Conservation (phyloP, 2,797 vertebrate species). For the Micromesistius poutassou region DNA sequence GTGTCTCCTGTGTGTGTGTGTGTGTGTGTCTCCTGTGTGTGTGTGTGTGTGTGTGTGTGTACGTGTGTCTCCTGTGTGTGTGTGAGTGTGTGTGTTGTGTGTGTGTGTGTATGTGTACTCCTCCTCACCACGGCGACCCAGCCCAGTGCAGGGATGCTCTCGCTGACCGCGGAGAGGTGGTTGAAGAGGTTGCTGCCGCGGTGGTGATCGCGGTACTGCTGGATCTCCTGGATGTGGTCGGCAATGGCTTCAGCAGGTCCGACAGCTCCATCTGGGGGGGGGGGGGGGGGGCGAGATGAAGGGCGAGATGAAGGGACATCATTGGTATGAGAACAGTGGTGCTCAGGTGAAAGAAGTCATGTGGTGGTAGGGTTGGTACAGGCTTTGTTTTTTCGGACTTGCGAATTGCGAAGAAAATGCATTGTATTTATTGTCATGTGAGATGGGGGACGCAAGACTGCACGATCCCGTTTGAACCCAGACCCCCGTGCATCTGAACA, state of each 20-base stretch:
- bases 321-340: not conserved
- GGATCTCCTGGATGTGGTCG: conserved; percentile 92
- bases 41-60: no score
- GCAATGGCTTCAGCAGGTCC: conserved; percentile 87
- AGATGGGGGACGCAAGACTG: not conserved
- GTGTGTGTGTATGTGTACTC: not conserved
- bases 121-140: conserved; percentile 94
- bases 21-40: no score
- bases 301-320: not conserved
- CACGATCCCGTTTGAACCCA: not conserved
- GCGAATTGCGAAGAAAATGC: no score
- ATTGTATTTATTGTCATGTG: no score
- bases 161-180: conserved; percentile 94
- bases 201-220: conserved; percentile 90
- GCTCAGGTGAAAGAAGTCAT: not conserved
- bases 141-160: conserved; percentile 94
- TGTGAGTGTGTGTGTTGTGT: no score
- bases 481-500: no score
- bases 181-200: conserved; percentile 92
- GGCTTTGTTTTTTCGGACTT: no score
- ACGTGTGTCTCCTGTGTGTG: no score
- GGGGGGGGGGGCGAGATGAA: not conserved
- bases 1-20: no score
- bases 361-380: no score
- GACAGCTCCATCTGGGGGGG: conserved; percentile 77